Conservation (phyloP, 1,140 invertebrate genomes). For the Drosophila azteca region DNA sequence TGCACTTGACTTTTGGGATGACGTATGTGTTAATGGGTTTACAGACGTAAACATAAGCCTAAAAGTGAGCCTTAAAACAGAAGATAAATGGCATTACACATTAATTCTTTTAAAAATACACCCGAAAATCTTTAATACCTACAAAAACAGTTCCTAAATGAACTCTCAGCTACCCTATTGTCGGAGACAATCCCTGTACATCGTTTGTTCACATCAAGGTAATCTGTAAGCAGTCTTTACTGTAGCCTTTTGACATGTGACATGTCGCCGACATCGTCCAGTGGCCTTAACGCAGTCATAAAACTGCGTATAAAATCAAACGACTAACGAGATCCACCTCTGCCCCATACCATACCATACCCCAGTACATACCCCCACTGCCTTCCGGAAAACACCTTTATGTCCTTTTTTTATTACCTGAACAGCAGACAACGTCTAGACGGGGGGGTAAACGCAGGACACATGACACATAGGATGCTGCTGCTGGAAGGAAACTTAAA, state of each 20-base stretch:
- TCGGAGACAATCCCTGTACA: too few relatives aligned
- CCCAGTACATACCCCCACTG: neutral
- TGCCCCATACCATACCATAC: neutral
- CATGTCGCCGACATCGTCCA: slow-evolving; percentile 22
- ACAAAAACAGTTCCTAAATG: too few relatives aligned
- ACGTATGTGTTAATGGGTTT: too few relatives aligned
- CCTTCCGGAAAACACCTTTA: slow-evolving; percentile 40
- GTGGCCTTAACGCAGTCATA: slow-evolving; percentile 48
- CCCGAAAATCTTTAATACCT: too few relatives aligned
- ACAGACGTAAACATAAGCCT: too few relatives aligned
- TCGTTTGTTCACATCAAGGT: too few relatives aligned
- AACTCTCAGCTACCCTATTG: too few relatives aligned
- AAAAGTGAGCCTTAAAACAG: too few relatives aligned
- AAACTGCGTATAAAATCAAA: slow-evolving; percentile 62
- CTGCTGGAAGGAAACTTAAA: slow-evolving; percentile 2
- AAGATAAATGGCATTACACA: too few relatives aligned
- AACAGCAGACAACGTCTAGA: slow-evolving; percentile 58
- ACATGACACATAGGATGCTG: slow-evolving; percentile 9
- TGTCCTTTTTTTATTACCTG: slow-evolving; percentile 48
- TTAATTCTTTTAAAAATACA: too few relatives aligned
- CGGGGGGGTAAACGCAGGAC: neutral
- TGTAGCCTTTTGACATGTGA: slow-evolving; percentile 28
- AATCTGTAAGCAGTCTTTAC: too few relatives aligned
- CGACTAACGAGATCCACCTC: slow-evolving; percentile 9
- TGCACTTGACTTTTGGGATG: too few relatives aligned